phyloP scores from a whole-genome alignment of 2,888 invertebrate species.

The Idaea biselata region DNA sequence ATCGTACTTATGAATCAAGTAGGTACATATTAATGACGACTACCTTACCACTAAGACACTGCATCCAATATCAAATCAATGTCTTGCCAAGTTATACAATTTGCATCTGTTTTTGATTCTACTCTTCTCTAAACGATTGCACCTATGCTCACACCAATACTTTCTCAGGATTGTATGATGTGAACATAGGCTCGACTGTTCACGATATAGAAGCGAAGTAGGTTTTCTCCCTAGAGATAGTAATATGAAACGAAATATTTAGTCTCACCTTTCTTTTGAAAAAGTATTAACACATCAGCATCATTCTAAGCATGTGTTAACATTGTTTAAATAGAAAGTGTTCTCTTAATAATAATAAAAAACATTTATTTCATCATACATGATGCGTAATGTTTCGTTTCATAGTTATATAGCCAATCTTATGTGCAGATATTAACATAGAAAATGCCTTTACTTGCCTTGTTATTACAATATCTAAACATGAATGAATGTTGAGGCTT shows the following conservation, averaged over 20 bases:
- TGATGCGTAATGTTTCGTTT: neutral
- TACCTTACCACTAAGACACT: too few species aligned
- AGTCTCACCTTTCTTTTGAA: neutral
- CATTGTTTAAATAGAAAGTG: neutral
- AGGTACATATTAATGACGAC: too few species aligned
- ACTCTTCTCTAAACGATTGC: too few species aligned
- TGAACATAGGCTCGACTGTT: neutral
- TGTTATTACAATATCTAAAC: slow-evolving; percentile 1
- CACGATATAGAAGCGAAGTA: neutral
- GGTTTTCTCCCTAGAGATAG: neutral
- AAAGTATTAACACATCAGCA: neutral
- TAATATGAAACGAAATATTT: neutral
- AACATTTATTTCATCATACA: neutral
- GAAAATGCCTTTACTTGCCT: neutral
- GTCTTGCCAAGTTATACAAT: neutral
- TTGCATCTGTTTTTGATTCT: neutral
- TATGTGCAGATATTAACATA: neutral
- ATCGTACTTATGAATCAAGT: slow-evolving; percentile 4
- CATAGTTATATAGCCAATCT: neutral
- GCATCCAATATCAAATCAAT: neutral
- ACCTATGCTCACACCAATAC: too few species aligned
- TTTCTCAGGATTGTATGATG: neutral
- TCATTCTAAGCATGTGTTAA: neutral
- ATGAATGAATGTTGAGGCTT: slow-evolving; percentile 23
- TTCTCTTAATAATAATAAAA: neutral